Base-by-base conservation (phyloP, 2,888 invertebrate genomes). In the Endomychus coccineus region DNA sequence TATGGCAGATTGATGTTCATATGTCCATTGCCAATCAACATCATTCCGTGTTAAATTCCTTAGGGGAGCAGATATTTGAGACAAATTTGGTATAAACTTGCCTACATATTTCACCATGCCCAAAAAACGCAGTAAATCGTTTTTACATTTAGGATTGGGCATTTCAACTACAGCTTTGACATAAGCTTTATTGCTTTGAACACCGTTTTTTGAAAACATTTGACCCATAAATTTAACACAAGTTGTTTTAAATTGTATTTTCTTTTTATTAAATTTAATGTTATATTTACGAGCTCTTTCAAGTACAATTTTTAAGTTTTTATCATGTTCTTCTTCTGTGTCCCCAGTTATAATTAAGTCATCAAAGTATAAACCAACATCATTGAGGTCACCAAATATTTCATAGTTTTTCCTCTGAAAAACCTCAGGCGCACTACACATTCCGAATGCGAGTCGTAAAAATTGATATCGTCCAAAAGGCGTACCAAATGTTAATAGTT, bases 111-210 rank as follows among this genome's bases (percentile, higher is more conserved):
- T 37, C 9, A 27, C 34, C 40, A 40, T 40, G 6, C 40, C 32
- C 9, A 35, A 13, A 1, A 49, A 30, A 38, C 50, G 38, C 11
- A 48, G 17, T 7, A 53, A 13, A 6, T 48, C 45, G 9, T 10
- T 37, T 42, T 43, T 46, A 27, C 43, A 35, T 19, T 39, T 23
- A 12, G 47, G 48, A 2, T 10, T 30, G 10, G 44, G 40, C 36
- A 51, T 38, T 17, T 50, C 36, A 17, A 34, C 3, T 11, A 52
- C 49, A n/a, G 50, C 49, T 36, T 47, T 36, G 10, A 49, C 27
- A 40, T 44, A 43, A 3, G 23, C 28, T 19, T 28, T 19, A 40
- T 42, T 42, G 3, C 40, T 23, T 25, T 45, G 25, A 27, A 46
- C 27, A 19, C 39, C 47, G 6, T 39, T 17, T 21, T 40, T 41